Percentiles rank a stretch among this genome's conserved stretches.
These are phyloP conservation scores for Aurelia sp. DNA, from an alignment of 30 jellyfish, hydroid and myxozoan species.

Conservation along the genomic window DNA sequence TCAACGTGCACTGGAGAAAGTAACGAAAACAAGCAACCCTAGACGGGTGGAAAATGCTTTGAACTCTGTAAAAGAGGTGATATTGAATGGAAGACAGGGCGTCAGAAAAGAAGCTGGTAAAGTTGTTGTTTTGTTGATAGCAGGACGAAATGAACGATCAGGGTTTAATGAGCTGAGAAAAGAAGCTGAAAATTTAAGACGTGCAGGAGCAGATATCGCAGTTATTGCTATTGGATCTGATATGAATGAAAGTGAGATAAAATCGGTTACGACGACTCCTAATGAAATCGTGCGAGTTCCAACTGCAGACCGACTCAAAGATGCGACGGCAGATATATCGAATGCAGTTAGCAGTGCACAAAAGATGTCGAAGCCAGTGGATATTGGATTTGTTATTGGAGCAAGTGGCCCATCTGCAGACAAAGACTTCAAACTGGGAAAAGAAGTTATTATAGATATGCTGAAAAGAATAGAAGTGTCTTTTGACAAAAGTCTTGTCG, in stretches of 20 bases:
- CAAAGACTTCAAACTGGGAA: conserved; percentile 39
- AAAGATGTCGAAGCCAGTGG: conserved; percentile 23
- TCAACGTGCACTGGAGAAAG: conserved; percentile 7
- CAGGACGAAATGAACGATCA: conserved; percentile 26
- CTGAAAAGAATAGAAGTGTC: conserved; percentile 18
- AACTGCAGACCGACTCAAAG: conserved; percentile 3
- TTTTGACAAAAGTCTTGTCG: conserved; percentile 26
- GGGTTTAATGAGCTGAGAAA: not conserved
- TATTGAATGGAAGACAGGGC: not conserved
- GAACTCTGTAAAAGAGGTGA: not conserved
- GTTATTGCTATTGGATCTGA: conserved; percentile 53
- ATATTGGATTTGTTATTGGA: conserved; percentile 60
- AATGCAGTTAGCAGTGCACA: not conserved
- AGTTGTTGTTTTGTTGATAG: conserved; percentile 33
- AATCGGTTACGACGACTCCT: conserved; percentile 9
- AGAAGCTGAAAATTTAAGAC: conserved; percentile 9
- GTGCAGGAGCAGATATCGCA: conserved; percentile 17
- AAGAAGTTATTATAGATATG: conserved; percentile 28
- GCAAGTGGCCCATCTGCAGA: conserved; percentile 57
- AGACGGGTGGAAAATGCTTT: conserved; percentile 21
- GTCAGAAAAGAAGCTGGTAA: conserved; percentile 36
- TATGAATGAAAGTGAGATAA: conserved; percentile 10
- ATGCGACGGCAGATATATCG: conserved; percentile 10
- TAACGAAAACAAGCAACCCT: conserved; percentile 12
- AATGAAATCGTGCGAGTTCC: conserved; percentile 2